These are phyloP conservation scores for Hemibagrus guttatus DNA, from an alignment of 2,797 vertebrate genomes.

Conservation along the genomic window DNA sequence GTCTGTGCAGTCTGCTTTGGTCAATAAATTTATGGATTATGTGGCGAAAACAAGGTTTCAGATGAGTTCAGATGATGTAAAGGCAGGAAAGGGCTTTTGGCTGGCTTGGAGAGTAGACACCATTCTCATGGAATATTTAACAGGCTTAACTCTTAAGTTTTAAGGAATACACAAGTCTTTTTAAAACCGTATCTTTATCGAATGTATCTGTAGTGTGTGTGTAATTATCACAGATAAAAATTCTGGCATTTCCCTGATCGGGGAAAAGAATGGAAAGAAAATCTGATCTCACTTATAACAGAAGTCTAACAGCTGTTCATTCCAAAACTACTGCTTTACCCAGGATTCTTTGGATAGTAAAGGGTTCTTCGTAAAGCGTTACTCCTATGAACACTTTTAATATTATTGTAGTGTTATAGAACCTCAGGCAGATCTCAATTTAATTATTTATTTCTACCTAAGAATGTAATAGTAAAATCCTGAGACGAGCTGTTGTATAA, in stretches of 20 bases:
- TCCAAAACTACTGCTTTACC: background rate
- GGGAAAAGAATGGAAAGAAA: background rate
- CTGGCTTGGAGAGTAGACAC: background rate
- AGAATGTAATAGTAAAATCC: background rate
- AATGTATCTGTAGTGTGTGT: background rate
- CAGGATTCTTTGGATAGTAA: background rate
- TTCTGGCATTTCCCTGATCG: background rate
- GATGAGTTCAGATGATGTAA: background rate
- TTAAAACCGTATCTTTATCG: background rate
- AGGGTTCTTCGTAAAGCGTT: background rate
- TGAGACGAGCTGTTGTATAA: background rate
- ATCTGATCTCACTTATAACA: background rate
- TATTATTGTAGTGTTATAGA: background rate
- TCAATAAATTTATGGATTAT: background rate
- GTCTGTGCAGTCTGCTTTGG: background rate
- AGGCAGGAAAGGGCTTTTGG: background rate
- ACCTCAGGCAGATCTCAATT: background rate
- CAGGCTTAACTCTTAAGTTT: background rate
- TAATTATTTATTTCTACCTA: background rate
- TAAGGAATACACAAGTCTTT: background rate
- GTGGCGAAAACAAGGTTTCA: background rate
- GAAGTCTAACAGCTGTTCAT: background rate
- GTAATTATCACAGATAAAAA: background rate
- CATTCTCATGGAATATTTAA: slow-evolving; percentile 25
- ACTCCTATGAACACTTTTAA: background rate